Conservation (phyloP, 2,888 invertebrate species). For the Tolmerus cingulatus region DNA sequence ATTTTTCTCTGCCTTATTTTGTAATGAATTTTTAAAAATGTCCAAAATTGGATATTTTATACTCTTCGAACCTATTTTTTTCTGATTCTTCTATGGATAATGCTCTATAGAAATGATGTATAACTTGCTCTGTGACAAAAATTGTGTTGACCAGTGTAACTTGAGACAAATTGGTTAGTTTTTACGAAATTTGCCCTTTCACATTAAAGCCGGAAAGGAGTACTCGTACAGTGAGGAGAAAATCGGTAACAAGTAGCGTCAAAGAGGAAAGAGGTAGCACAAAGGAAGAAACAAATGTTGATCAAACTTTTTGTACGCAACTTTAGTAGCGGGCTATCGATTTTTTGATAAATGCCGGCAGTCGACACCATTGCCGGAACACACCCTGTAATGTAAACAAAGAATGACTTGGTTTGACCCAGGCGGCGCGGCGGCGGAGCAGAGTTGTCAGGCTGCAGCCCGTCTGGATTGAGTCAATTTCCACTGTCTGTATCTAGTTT, state of each 20-base stretch:
- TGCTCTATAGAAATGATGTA: too few species aligned
- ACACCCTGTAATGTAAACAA: constrained; percentile 36
- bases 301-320: background rate
- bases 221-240: background rate
- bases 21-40: too few species aligned
- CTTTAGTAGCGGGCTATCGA: constrained; percentile 2
- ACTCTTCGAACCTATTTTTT: too few species aligned
- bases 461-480: background rate
- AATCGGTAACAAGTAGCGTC: background rate
- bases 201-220: background rate
- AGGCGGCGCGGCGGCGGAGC: background rate
- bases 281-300: background rate
- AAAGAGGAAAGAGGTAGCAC: background rate
- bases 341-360: constrained; percentile 11
- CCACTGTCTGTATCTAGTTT: background rate
- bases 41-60: too few species aligned
- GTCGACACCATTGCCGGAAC: background rate
- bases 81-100: too few species aligned
- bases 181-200: background rate
- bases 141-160: too few species aligned
- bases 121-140: too few species aligned
- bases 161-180: background rate
- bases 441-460: background rate
- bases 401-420: background rate
- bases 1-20: too few species aligned